phyloP scores from a whole-genome alignment of 2,113 vertebrate genomes.

The Salminus brasiliensis region DNA sequence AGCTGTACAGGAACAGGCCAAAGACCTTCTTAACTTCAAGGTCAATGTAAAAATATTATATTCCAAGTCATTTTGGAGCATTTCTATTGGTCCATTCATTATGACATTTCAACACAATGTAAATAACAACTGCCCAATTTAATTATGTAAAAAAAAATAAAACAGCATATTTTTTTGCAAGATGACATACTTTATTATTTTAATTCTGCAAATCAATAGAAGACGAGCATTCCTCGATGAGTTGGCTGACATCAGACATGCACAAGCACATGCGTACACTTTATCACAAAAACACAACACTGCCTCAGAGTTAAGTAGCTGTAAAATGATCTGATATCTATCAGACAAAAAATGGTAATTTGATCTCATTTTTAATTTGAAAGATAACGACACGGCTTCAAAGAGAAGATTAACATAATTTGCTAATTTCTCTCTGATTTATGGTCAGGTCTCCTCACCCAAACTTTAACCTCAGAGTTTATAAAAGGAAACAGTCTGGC shows the following conservation, averaged over 20 bases:
- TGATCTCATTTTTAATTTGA: slow-evolving; percentile 72
- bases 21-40: too few species aligned
- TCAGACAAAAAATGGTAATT: slow-evolving; percentile 58
- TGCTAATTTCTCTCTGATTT: slow-evolving; percentile 33
- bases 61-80: too few species aligned
- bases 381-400: slow-evolving; percentile 70
- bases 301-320: neutral
- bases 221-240: too few species aligned
- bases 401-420: slow-evolving; percentile 67
- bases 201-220: too few species aligned
- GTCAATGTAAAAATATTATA: too few species aligned
- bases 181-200: too few species aligned
- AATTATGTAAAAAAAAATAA: too few species aligned
- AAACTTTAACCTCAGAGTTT: neutral
- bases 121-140: too few species aligned
- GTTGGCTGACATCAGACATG: neutral
- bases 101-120: too few species aligned
- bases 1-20: too few species aligned
- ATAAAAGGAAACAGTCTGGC: neutral
- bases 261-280: slow-evolving; percentile 22
- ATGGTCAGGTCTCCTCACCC: neutral
- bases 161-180: too few species aligned
- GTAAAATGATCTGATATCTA: slow-evolving; percentile 45
- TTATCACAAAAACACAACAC: slow-evolving; percentile 49
- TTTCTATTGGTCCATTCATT: too few species aligned